Percentiles rank a stretch among this genome's conserved stretches.
Conservation (phyloP, 2,888 invertebrate species). For the Tridacna gigas region DNA sequence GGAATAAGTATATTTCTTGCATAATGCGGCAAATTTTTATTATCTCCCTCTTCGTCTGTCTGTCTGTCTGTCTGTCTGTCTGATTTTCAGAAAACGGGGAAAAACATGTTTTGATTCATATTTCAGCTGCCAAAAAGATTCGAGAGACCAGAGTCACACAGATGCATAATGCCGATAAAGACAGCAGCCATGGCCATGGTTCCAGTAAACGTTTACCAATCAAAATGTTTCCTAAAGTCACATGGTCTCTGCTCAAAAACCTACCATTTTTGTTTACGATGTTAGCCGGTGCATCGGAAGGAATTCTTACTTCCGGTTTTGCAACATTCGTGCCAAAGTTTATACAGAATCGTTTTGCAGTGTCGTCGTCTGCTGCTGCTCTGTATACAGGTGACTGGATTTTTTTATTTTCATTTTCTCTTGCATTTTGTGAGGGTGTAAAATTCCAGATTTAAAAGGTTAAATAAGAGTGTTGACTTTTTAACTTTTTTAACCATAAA, state of each 20-base stretch:
- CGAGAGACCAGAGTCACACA: slow-evolving; percentile 71
- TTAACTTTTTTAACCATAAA: no score
- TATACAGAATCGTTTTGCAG: slow-evolving; percentile 90
- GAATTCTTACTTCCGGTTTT: slow-evolving; percentile 86
- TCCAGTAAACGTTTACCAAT: slow-evolving; percentile 46
- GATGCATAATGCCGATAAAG: slow-evolving; percentile 67
- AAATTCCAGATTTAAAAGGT: no score
- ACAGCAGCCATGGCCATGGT: slow-evolving; percentile 47
- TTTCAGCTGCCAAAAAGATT: slow-evolving; percentile 69
- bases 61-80: neutral
- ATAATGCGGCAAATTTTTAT: no score
- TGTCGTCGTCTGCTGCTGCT: slow-evolving; percentile 89
- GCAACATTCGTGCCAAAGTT: slow-evolving; percentile 91
- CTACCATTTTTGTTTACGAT: slow-evolving; percentile 88
- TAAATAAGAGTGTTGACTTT: no score
- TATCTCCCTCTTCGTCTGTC: no score
- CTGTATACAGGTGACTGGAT: slow-evolving; percentile 87
- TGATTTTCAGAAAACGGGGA: neutral
- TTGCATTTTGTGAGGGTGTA: no score
- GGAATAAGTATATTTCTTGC: no score
- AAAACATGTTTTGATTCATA: neutral
- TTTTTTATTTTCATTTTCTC: no score
- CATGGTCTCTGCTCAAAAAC: slow-evolving; percentile 69
- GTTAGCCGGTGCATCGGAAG: slow-evolving; percentile 87
- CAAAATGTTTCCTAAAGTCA: slow-evolving; percentile 63